A percentile compares a stretch with the other conserved stretches of the same genome.
Evolutionary conservation across 2,888 invertebrate genomes (phyloP).

Genomic region (Cremastinae sp.): DNA sequence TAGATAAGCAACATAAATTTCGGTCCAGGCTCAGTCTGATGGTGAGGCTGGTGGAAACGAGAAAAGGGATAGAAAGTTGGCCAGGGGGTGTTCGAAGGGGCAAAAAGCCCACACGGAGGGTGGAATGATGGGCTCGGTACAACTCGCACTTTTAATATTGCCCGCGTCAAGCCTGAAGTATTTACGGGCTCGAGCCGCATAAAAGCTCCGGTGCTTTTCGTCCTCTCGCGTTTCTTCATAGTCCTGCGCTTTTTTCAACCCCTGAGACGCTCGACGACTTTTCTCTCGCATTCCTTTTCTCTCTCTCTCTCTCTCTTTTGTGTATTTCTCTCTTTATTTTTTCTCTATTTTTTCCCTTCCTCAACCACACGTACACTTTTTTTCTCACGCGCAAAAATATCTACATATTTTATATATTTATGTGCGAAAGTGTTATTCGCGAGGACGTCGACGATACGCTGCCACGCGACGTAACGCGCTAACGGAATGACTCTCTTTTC

Average conservation of each 20-base stretch:
- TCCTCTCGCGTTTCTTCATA: slow-evolving; percentile 56
- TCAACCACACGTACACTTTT: not conserved
- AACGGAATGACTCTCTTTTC: slow-evolving; percentile 46
- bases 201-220: slow-evolving; percentile 63
- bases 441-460: slow-evolving; percentile 40
- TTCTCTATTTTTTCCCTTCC: not conserved
- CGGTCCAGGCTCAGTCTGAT: slow-evolving; percentile 55
- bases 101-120: slow-evolving; percentile 33
- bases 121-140: slow-evolving; percentile 71
- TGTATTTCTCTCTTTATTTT: not conserved
- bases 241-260: slow-evolving; percentile 54
- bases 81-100: slow-evolving; percentile 23
- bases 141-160: slow-evolving; percentile 77
- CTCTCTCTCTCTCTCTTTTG: not conserved
- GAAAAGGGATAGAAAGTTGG: too few species aligned
- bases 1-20: slow-evolving; percentile 76
- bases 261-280: slow-evolving; percentile 24
- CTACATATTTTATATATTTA: slow-evolving; percentile 24
- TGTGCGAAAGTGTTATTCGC: slow-evolving; percentile 1
- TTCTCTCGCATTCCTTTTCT: not conserved
- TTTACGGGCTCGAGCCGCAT: slow-evolving; percentile 72
- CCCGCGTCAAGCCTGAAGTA: slow-evolving; percentile 75
- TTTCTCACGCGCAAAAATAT: not conserved
- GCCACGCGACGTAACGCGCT: slow-evolving; percentile 50
- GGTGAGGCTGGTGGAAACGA: not conserved